Conservation (phyloP, 2,113 vertebrate species). For the Thalassarche chlororhynchos region DNA sequence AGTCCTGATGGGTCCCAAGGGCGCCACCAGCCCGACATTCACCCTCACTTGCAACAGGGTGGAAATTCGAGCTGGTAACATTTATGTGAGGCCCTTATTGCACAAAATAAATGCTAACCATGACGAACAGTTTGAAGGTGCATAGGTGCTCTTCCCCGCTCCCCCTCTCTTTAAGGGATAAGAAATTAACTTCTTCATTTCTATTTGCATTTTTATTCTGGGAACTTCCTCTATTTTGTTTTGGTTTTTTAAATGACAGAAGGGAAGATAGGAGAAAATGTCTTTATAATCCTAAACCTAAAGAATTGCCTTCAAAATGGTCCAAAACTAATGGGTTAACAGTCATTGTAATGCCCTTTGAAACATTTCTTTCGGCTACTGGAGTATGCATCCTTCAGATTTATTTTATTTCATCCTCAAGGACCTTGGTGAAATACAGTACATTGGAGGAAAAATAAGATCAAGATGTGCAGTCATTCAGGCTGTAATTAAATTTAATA, state of each 20-base stretch:
- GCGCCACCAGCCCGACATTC: fast-evolving
- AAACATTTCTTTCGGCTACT: conserved; percentile 25
- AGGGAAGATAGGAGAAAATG: neutral
- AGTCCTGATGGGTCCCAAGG: neutral
- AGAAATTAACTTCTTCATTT: neutral
- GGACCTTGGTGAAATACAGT: conserved; percentile 74
- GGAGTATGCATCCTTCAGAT: conserved; percentile 60
- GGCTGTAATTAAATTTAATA: conserved; percentile 84
- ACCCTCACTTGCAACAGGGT: neutral
- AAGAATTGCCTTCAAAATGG: neutral
- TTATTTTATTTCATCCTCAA: conserved; percentile 72
- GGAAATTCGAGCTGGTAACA: neutral
- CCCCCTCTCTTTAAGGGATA: neutral
- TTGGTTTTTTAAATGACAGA: neutral
- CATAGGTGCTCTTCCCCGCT: fast-evolving
- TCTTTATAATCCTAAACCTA: neutral
- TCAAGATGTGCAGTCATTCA: conserved; percentile 75
- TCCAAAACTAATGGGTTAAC: conserved; percentile 28
- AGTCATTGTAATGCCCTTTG: conserved; percentile 8
- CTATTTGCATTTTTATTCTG: neutral
- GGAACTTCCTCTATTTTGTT: neutral
- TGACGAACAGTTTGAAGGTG: neutral
- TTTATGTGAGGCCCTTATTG: neutral
- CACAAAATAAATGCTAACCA: neutral
- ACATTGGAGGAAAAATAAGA: conserved; percentile 68